Base-by-base conservation (phyloP, 2,888 invertebrate genomes). In the Drosophila helvetica region DNA sequence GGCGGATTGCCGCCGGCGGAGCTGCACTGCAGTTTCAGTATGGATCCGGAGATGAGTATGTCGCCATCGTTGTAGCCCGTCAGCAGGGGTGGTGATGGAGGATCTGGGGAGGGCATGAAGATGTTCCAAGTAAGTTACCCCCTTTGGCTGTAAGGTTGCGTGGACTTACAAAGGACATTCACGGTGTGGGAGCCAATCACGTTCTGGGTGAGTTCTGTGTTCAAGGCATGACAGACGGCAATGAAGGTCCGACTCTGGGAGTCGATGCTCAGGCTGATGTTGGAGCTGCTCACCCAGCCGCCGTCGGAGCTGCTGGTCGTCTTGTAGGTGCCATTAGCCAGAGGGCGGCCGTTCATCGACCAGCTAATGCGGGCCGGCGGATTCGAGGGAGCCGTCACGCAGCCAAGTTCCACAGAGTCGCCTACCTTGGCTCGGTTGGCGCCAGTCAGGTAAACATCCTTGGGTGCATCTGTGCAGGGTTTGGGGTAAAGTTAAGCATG, bases 151-250 rank as follows among this genome's bases (percentile, higher is more conserved):
- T 2, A 15, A 38, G 1, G 15, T 38, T 6, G 6, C 1, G 2
- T 38, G 51, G 47, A 90, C 91, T 90, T 85, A 91, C 91, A 91
- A 46, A 91, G 78, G 18, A 91, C 89, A 73, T 91, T 90, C 10
- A 91, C 89, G 10, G 91, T 91, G 43, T 91, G 91, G 0, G 91
- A 91, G 2, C 90, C 89, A 12, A 90, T 88, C 25, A 91, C 91
- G 74, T 91, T 91, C 61, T 91, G 91, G 0, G 91, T 89, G 43
- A 91, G 78, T 33, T 90, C 90, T 58, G 82, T 78, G 63, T 91
- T 91, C n/a, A 90, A 81, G 10, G 90, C 91, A 68, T 91, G 90
- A 51, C 91, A 91, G 3, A 91, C 91, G 10, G 82, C 82, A 8
- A 90, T 83, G 67, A 91, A 90, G 1, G 89, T 86, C 30, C 89